phyloP scores from a whole-genome alignment of 2,797 vertebrate genomes.

The Ctenopoma kingsleyae region DNA sequence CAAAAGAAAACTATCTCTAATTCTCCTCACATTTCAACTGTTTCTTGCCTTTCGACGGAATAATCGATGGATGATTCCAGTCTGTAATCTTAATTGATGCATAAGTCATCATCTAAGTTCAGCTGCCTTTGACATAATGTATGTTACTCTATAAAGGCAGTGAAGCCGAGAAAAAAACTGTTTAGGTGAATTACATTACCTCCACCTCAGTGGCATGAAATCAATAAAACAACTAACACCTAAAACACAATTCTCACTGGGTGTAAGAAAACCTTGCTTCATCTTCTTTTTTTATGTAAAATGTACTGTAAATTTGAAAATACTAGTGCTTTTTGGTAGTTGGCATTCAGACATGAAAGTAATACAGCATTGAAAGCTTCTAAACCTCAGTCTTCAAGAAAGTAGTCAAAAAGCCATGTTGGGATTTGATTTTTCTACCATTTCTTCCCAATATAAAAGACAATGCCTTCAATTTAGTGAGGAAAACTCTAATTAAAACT shows the following conservation, averaged over 20 bases:
- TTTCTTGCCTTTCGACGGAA: neutral
- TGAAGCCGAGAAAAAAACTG: no score
- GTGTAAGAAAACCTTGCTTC: no score
- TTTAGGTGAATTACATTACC: no score
- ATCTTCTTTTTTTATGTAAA: neutral
- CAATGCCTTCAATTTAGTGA: slow-evolving; percentile 4
- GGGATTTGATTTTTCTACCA: slow-evolving; percentile 12
- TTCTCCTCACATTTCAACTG: slow-evolving; percentile 22
- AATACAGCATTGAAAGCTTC: neutral
- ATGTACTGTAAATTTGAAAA: neutral
- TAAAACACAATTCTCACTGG: no score
- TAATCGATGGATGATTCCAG: neutral
- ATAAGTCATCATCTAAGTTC: neutral
- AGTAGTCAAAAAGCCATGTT: slow-evolving; percentile 7
- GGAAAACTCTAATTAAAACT: slow-evolving; percentile 24
- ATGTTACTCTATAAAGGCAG: neutral
- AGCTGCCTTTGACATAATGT: neutral
- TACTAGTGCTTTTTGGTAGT: neutral
- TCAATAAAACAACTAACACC: no score
- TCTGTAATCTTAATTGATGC: neutral
- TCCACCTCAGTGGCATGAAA: no score
- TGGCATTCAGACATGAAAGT: neutral
- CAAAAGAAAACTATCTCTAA: slow-evolving; percentile 55
- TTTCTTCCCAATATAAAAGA: neutral
- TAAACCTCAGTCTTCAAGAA: neutral